Base-by-base conservation (phyloP, 2,113 vertebrate genomes). In the Perccottus glenii region DNA sequence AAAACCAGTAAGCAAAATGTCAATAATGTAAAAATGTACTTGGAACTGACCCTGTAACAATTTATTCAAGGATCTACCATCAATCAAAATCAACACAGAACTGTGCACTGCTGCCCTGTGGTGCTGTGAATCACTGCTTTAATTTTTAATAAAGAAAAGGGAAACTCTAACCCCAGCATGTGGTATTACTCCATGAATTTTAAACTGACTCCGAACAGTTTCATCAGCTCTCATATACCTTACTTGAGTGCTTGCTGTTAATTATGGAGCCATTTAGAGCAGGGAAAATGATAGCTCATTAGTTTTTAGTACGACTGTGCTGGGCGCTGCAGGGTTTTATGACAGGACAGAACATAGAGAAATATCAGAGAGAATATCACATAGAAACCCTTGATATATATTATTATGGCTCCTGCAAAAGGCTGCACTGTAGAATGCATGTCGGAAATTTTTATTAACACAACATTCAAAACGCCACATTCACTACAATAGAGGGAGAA, bases 281-380 rank as follows among this genome's bases (percentile, higher is more conserved):
- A 11, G 57, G 70, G 68, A 77, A 85, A 89, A 78, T 84, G 74
- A 85, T 81, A 87, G 81, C 79, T 85, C 87, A 85, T 89, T 87
- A 85, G 79, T 75, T 88, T 86, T 85, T 89, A 90, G 74, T 83
- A 66, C 67, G 73, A 60, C 70, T 83, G 52, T 78, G 80, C 68
- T 75, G 62, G 35, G 60, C 68, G 73, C 71, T 19, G 60, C 44
- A 51, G 80, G 77, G 57, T 70, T 85, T 81, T 81, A 77, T 69
- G 80, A 74, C 69, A 67, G 68, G 74, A 83, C 53, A 71, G 60
- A 58, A 84, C 77, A 66, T 70, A 60, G 49, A 70, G 56, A 78
- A 64, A 77, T 77, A 79, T 77, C 75, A 81, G 78, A 70, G 55
- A 82, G 70, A 60, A 79, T 82, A n/a, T 42, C 51, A 62, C 56